Percentiles rank a stretch among this genome's conserved stretches.
phyloP scores from a whole-genome alignment of 2,888 invertebrate species.

The Leptopterna dolabrata region DNA sequence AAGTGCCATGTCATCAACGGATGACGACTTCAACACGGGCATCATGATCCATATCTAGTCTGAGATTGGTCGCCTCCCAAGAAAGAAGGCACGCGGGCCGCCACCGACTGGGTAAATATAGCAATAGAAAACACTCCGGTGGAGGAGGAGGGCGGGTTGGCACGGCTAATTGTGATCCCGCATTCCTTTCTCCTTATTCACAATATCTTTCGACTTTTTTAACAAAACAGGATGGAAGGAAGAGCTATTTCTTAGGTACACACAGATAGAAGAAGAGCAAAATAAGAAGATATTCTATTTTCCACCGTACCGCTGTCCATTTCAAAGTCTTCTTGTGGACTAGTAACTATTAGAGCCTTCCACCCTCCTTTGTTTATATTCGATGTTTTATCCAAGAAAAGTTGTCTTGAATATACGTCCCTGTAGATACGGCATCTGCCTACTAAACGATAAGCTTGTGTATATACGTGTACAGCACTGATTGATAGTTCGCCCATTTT shows the following conservation, averaged over 20 bases:
- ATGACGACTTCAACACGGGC: background rate
- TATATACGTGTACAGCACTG: no score
- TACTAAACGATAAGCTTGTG: no score
- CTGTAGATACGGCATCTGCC: no score
- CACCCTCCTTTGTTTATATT: no score
- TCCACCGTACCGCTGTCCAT: background rate
- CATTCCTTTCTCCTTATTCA: conserved; percentile 43
- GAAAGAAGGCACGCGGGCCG: background rate
- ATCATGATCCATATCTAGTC: conserved; percentile 34
- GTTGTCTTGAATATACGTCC: no score
- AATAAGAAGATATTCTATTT: background rate
- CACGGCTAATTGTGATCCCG: conserved; percentile 45
- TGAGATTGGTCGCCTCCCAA: conserved; percentile 33
- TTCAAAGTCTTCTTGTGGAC: background rate
- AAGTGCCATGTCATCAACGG: background rate
- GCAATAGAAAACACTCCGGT: conserved; percentile 9
- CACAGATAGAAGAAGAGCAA: background rate
- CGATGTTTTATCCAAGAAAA: no score
- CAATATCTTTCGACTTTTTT: conserved; percentile 21
- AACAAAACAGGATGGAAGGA: conserved; percentile 4
- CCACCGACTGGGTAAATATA: conserved; percentile 20
- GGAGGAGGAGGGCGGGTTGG: conserved; percentile 26
- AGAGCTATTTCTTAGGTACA: background rate
- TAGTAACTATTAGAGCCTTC: no score
- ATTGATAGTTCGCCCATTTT: no score